Evolutionary conservation across 2,113 vertebrate species (phyloP), one percentile per base, ranked within the genome.

Genomic region (Prolemur simus): DNA sequence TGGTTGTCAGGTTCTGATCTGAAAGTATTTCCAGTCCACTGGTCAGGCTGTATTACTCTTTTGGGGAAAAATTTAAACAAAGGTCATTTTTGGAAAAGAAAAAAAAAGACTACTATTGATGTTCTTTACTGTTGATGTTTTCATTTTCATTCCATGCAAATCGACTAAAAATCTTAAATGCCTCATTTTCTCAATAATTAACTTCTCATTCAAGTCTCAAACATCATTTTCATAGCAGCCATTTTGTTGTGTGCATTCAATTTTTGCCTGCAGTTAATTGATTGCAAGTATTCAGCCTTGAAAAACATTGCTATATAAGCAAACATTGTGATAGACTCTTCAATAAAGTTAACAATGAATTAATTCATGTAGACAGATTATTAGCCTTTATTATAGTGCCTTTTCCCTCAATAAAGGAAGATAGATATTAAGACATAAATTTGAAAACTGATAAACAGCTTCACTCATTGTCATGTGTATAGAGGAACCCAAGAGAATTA

Each of bases 111-210:
- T 52, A 74, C 10, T 94, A 32, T n/a, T 94, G 78, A 66, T 77
- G 45, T 85, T 95, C 47, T 93, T 93, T 86, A 42, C 85, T 82
- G 58, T 52, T 94, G 94, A 83, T 80, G 34, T 78, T 91, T 56
- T 86, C 68, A 89, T 93, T 93, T 92, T 93, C 63, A 80, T 91
- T 56, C 23, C 23, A 80, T 37, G 73, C 23, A 93, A 86, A 88
- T 91, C 42, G 42, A 45, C 89, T 68, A 92, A 94, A 45, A 94
- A 85, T 96, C 68, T 73, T 77, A 92, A 96, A 94, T 91, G 83
- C 63, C 89, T 89, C 91, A 94, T 95, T 96, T 97, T 95, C 91
- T 95, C 73, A 96, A 76, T 42, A 94, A 96, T 96, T 96, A 95
- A 95, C 77, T 95, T 96, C 89, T 80, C 82, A 78, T 90, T 29